These are phyloP conservation scores for Meteorus colon DNA, from an alignment of 2,888 invertebrate genomes.

Conservation along the genomic window DNA sequence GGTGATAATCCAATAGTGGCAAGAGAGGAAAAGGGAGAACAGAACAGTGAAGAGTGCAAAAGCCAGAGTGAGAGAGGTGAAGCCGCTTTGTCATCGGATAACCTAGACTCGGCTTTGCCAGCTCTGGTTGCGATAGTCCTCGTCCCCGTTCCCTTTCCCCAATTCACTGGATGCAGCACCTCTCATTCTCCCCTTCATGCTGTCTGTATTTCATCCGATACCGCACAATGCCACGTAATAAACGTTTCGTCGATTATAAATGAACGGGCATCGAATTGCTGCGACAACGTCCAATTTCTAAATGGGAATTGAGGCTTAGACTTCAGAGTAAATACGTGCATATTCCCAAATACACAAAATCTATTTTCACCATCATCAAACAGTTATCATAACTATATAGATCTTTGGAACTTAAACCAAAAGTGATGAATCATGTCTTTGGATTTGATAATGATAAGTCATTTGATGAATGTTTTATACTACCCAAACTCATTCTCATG, in stretches of 20 bases:
- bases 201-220: conserved; percentile 56
- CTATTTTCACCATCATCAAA: too few relatives aligned
- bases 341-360: not conserved
- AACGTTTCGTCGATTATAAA: conserved; percentile 62
- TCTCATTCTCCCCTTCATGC: conserved; percentile 24
- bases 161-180: conserved; percentile 43
- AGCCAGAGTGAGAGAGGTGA: conserved; percentile 50
- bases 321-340: conserved; percentile 21
- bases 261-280: conserved; percentile 52
- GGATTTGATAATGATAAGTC: too few relatives aligned
- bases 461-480: too few relatives aligned
- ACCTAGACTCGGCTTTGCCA: conserved; percentile 68
- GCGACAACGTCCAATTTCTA: conserved; percentile 39
- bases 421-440: not conserved
- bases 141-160: conserved; percentile 40
- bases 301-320: not conserved
- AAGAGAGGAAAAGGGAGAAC: conserved; percentile 40
- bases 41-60: conserved; percentile 40
- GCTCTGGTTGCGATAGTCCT: conserved; percentile 64
- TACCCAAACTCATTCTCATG: too few relatives aligned
- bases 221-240: conserved; percentile 57
- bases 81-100: conserved; percentile 72
- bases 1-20: conserved; percentile 66
- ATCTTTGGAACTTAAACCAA: too few relatives aligned
- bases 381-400: too few relatives aligned